Evolutionary conservation across 2,888 invertebrate genomes (phyloP), one percentile per base, ranked within the genome.

Genomic region (Belgica antarctica): DNA sequence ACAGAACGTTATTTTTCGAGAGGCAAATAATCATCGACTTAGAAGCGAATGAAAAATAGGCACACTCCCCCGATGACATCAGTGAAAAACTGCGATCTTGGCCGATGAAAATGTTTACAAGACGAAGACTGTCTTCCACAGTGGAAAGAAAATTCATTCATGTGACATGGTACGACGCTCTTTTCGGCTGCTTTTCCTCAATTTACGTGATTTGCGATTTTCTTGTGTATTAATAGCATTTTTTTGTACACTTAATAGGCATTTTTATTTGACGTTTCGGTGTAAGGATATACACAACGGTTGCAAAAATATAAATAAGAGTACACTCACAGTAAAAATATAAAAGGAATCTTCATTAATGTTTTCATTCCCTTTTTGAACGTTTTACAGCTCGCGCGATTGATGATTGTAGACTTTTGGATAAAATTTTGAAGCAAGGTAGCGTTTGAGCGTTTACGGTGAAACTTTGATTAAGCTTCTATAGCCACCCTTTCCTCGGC

Each of bases 391-490:
- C 52, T 52, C 19, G 17, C 52, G 52, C 17, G 3, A 52, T 17
- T 2, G 2, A 1, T 52, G 17, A 22, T 52, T 52, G 52, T 17
- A 22, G 52, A 52, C 22, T 52, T 52, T 52, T 52, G 52, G 22
- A 17, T 31, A 12, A 31, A 31, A 31, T 31, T 22, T 17, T 52
- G 52, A 12, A 19, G 22, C 17, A 52, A 52, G 17, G 8, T 19
- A 46, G 52, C 52, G 52, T 19, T n/a, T 52, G 52, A 52, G 52
- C 52, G 22, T 5, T 52, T 22, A 22, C 12, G 7, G 34, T 31
- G 7, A 31, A 31, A 31, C 22, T 22, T 27, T 5, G 22, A 25
- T 57, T 68, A 68, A 68, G 68, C 68, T 68, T 68, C 68, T 1
- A 68, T 19, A 19, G 68, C 68, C 7, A 68, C 57, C 15, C 57